Evolutionary conservation across 1,140 invertebrate genomes (phyloP).

Genomic region (Globodera rostochiensis): DNA sequence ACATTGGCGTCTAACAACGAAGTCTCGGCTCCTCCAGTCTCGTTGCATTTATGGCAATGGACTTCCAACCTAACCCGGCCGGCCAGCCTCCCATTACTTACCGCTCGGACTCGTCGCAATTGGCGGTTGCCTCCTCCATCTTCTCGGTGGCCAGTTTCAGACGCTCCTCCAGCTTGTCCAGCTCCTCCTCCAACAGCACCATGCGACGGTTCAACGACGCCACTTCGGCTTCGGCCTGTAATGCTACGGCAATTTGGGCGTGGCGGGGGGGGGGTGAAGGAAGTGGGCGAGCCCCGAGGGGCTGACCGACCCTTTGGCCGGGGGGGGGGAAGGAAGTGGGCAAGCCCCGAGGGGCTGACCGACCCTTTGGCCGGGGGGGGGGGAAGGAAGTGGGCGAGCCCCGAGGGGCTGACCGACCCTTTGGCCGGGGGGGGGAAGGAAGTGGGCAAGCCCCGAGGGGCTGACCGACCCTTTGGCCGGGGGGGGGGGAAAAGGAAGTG

Average conservation of each 20-base stretch:
- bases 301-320: too few relatives aligned
- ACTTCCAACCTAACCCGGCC: too few relatives aligned
- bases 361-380: too few relatives aligned
- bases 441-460: neutral
- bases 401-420: neutral
- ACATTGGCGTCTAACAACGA: too few relatives aligned
- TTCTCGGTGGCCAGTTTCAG: conserved; percentile 92
- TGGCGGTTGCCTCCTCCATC: conserved; percentile 95
- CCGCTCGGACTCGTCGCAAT: conserved; percentile 90
- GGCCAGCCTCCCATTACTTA: neutral
- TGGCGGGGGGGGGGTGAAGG: too few relatives aligned
- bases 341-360: neutral
- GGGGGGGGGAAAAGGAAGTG: too few relatives aligned
- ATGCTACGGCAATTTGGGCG: conserved; percentile 26
- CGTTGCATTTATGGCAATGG: too few relatives aligned
- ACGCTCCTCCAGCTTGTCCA: conserved; percentile 95
- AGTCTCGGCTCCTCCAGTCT: too few relatives aligned
- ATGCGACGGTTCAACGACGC: conserved; percentile 96
- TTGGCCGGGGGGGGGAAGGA: too few relatives aligned
- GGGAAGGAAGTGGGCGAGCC: too few relatives aligned
- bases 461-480: neutral
- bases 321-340: neutral
- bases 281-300: neutral
- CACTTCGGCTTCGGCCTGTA: conserved; percentile 94
- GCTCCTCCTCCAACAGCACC: conserved; percentile 95